phyloP scores from a whole-genome alignment of 1,140 invertebrate species.

The Saccostrea echinata region DNA sequence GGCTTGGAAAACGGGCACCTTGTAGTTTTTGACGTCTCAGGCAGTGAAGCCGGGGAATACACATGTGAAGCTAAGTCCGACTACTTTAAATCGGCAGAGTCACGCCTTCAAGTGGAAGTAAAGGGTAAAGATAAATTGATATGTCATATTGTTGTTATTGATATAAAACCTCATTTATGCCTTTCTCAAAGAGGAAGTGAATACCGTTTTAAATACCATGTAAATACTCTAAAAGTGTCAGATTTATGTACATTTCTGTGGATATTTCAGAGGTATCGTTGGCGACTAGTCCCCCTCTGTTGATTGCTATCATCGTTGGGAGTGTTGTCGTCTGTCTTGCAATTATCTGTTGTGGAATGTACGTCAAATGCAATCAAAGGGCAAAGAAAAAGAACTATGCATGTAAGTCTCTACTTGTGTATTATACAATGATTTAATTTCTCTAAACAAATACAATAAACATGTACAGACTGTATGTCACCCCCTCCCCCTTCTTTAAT shows the following conservation, averaged over 20 bases:
- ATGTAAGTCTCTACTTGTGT: background rate
- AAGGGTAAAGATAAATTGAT: constrained; percentile 26
- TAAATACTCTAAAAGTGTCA: no score
- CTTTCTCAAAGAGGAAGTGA: no score
- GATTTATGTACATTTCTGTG: background rate
- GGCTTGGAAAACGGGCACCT: constrained; percentile 52
- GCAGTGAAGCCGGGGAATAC: constrained; percentile 39
- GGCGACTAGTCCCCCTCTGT: background rate
- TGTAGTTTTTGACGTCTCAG: constrained; percentile 48
- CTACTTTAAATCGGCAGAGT: constrained; percentile 12
- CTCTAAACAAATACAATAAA: no score
- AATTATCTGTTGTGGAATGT: constrained; percentile 5
- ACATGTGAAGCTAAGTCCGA: constrained; percentile 30
- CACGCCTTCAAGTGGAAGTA: constrained; percentile 22
- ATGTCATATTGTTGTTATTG: no score
- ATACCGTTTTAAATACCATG: no score
- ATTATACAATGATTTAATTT: no score
- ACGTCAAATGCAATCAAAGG: background rate
- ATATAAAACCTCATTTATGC: no score
- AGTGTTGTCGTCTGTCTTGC: constrained; percentile 1
- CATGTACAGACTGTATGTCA: no score
- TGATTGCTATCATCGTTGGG: constrained; percentile 14
- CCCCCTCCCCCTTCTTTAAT: no score
- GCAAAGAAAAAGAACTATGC: constrained; percentile 11
- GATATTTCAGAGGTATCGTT: background rate